Conservation (phyloP, 1,140 invertebrate species). For the Grapholita molesta region DNA sequence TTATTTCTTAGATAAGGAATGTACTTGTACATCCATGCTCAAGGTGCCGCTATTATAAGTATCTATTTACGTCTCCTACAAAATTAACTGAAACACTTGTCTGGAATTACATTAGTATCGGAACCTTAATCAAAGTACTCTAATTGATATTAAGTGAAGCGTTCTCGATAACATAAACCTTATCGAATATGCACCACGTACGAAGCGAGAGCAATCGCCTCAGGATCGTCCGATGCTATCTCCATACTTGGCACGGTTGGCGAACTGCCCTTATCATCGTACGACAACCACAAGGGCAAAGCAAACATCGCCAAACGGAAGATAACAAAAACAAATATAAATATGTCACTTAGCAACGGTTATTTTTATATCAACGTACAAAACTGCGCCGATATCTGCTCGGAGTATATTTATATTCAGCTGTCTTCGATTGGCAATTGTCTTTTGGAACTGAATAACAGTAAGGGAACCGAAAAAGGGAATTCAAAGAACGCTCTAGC, state of each 20-base stretch:
- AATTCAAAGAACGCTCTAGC: background rate
- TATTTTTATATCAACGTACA: too few relatives aligned
- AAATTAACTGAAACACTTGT: too few relatives aligned
- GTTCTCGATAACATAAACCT: background rate
- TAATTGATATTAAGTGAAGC: background rate
- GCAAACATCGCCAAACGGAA: conserved; percentile 8
- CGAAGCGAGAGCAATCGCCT: conserved; percentile 1
- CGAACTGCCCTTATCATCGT: conserved; percentile 7
- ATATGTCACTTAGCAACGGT: background rate
- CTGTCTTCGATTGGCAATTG: background rate
- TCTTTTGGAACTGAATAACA: background rate
- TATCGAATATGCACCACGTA: background rate
- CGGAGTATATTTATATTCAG: background rate
- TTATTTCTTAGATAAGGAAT: too few relatives aligned
- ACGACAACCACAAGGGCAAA: background rate
- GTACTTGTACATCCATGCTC: too few relatives aligned
- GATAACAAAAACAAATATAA: conserved; percentile 4
- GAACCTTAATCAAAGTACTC: background rate
- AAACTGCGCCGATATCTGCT: background rate
- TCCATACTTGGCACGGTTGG: background rate
- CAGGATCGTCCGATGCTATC: conserved; percentile 2
- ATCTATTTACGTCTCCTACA: background rate
- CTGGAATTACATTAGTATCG: background rate
- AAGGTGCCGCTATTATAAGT: background rate
- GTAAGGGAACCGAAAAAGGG: background rate